A percentile compares a stretch with the other conserved stretches of the same genome.
phyloP scores from a whole-genome alignment of 2,113 vertebrate species.

The Lichenostomus cassidix region DNA sequence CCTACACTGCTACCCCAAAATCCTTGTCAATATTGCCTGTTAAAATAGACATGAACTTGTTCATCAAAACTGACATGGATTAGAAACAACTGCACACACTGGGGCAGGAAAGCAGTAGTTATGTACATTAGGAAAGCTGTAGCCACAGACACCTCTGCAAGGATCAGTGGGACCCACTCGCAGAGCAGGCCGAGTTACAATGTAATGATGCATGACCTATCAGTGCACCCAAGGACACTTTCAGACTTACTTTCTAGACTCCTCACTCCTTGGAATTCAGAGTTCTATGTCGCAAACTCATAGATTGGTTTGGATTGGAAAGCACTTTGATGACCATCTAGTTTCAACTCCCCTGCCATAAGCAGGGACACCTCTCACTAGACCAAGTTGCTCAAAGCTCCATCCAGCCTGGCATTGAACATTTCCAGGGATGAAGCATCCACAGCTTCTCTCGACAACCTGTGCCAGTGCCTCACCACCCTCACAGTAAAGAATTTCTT shows the following conservation, averaged over 20 bases:
- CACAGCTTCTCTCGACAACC: background rate
- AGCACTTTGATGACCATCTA: background rate
- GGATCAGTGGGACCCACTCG: rapidly evolving
- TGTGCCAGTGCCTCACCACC: background rate
- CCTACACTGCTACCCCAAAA: background rate
- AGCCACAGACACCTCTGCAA: background rate
- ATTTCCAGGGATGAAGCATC: background rate
- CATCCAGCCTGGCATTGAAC: background rate
- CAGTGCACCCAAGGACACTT: background rate
- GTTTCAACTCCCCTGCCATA: background rate
- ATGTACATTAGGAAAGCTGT: rapidly evolving
- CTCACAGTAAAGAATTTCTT: background rate
- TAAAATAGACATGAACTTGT: background rate
- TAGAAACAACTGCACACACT: background rate
- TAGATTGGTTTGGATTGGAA: background rate
- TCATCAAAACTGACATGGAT: background rate
- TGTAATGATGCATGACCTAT: rapidly evolving
- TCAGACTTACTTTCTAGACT: background rate
- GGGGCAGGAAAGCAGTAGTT: background rate
- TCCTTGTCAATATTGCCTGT: background rate
- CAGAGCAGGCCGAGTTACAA: background rate
- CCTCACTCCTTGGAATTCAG: background rate
- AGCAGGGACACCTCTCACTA: background rate
- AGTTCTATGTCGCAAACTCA: background rate
- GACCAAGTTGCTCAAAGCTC: background rate